Base-by-base conservation (phyloP, 2,888 invertebrate genomes). In the Ganaspis brasiliensis region DNA sequence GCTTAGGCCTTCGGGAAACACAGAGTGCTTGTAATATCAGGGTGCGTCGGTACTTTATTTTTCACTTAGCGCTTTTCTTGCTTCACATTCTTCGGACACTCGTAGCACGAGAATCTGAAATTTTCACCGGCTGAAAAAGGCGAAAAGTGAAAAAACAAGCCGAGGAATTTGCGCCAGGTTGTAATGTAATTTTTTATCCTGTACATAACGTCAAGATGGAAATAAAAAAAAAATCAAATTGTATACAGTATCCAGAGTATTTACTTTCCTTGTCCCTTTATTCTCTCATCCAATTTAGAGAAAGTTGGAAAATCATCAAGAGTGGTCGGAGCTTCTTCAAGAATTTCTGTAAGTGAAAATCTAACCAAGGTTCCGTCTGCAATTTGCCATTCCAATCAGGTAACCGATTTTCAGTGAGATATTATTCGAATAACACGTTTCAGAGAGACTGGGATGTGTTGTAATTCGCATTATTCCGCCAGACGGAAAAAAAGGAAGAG, bases 391-490 rank as follows among this genome's bases (percentile, higher is more conserved):
- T 59, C 31, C 57, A 59, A 57, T 59, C 57, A 59, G 31, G 26
- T 59, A 59, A 59, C 57, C 31, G 31, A 59, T 31, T 59, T 59
- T 59, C 57, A 59, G 31, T 59, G 26, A 59, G 57, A 59, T 24
- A 57, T 24, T 26, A 59, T 59, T 31, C 57, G 31, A 59, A 59
- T 59, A 59, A 59, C 57, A 59, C 31, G 57, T 59, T 59, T n/a
- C n/a, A n/a, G 26, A 1, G n/a, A 8, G 57, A n/a, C 57, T 8
- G 16, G 16, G 26, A 26, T 59, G 26, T 56, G 31, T 59, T 9
- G 57, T 59, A 59, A 59, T 59, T 59, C 57, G 31, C 57, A 59
- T 59, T 31, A 59, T 59, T 59, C 26, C 57, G 24, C 31, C 57
- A 61, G 61, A 45, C 21, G 6, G 45, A 45, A 21, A 67, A 67